phyloP scores from a whole-genome alignment of 2,888 invertebrate species.

The Catocala nupta region DNA sequence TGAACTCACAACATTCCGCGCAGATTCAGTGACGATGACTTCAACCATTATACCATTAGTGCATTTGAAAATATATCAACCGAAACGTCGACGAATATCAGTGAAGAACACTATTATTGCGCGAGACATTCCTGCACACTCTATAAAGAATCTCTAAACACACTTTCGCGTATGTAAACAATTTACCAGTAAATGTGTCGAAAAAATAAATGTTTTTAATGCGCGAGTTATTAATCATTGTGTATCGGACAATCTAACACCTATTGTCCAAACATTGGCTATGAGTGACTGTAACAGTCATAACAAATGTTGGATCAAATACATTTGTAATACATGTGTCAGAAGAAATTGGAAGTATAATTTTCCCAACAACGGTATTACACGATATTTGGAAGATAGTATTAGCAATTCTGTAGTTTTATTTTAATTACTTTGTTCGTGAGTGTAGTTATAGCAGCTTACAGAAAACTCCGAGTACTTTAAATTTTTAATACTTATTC shows the following conservation, averaged over 20 bases:
- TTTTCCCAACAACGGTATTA: no score
- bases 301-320: background rate
- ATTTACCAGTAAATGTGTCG: background rate
- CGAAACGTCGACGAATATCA: background rate
- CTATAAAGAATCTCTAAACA: slow-evolving; percentile 3
- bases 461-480: no score
- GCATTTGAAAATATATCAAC: no score
- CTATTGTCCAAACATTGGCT: background rate
- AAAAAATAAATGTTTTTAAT: background rate
- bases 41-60: no score
- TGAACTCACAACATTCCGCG: no score
- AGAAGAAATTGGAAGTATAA: no score
- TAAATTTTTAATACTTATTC: no score
- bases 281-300: background rate
- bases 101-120: background rate
- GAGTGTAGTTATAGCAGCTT: no score
- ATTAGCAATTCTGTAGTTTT: no score
- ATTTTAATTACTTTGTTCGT: no score
- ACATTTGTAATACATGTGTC: background rate
- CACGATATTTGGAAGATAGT: no score
- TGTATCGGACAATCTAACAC: background rate
- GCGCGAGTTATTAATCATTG: background rate
- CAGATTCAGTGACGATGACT: no score
- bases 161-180: background rate
- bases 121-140: background rate